Base-by-base conservation (phyloP, 23 tunicate species). In the Clavelina lepadiformis region DNA sequence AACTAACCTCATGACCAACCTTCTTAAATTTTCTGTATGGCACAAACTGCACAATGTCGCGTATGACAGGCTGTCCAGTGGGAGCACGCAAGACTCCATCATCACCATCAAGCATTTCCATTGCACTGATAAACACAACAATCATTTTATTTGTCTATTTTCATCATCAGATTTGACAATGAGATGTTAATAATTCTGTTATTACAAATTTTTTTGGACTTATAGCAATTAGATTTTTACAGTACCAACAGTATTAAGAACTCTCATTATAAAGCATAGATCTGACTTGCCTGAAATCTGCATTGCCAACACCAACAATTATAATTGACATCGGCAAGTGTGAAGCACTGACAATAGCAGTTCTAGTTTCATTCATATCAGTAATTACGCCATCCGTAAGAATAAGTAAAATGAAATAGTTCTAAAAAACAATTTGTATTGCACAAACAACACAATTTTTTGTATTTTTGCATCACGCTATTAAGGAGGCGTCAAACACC, bases 321-420 rank as follows among this genome's bases (percentile, higher is more conserved):
- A 94, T 94, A 55, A 94, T 94, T 3, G 99, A 94, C 94, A 94
- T 80, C 2, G 99, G 99, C 6, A 94, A 80, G 47, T 81, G 65
- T 20, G 99, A 94, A 4, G 88, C 94, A 25, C 50, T 76, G 18
- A 94, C 95, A 28, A 94, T 86, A 11, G 99, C 95, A 3, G 77
- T 71, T 65, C 69, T 75, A 15, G 99, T 94, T 56, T 82, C 91
- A 25, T 79, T 46, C 36, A 94, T 79, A 52, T 94, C 99, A 1
- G 99, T 78, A 38, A 94, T 94, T 6, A 72, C 99, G 1, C 99
- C 99, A 55, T 94, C 99, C 0, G 99, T 94, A 0, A 94, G 65
- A 19, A 94, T 80, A 20, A 94, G 67, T 18, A 94, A 76, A 33
- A 94, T 66, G 68, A 64, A 94, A 38, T 94, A 94, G 38, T 86